A percentile compares a stretch with the other conserved stretches of the same genome.
phyloP scores from a whole-genome alignment of 2,113 vertebrate species.

The Pterophyllum scalare region DNA sequence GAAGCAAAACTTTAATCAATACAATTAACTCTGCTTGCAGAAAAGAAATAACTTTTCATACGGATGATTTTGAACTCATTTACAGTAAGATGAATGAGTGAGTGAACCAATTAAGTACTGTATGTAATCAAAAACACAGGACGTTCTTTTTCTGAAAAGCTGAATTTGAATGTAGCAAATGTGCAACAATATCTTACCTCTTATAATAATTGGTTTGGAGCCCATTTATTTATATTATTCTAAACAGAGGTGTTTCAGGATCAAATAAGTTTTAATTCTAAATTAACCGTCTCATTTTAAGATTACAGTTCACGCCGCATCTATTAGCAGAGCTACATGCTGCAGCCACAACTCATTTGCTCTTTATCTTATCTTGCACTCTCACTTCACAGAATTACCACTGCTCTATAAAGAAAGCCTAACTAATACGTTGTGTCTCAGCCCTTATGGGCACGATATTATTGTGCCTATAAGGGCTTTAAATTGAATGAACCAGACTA shows the following conservation, averaged over 20 bases:
- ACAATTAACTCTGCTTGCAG: neutral
- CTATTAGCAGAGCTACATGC: neutral
- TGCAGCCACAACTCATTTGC: neutral
- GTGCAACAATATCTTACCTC: neutral
- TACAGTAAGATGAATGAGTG: neutral
- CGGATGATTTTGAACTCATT: neutral
- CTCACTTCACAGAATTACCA: slow-evolving; percentile 15
- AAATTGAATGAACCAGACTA: slow-evolving; percentile 22
- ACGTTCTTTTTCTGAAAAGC: neutral
- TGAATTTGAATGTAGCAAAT: neutral
- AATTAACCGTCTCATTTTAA: slow-evolving; percentile 13
- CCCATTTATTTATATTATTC: neutral
- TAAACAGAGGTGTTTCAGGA: neutral
- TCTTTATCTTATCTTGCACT: neutral
- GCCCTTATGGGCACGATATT: neutral
- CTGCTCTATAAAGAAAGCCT: neutral
- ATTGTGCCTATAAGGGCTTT: slow-evolving; percentile 16
- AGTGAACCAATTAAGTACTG: neutral
- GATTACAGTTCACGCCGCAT: neutral
- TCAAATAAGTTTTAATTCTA: neutral
- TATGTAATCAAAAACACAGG: neutral
- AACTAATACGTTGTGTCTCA: neutral
- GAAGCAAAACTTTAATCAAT: neutral
- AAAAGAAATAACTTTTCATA: neutral
- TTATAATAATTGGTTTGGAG: neutral